Evolutionary conservation across 2,888 invertebrate genomes (phyloP), one percentile per base, ranked within the genome.

Genomic region (Sphecodes monilicornis): DNA sequence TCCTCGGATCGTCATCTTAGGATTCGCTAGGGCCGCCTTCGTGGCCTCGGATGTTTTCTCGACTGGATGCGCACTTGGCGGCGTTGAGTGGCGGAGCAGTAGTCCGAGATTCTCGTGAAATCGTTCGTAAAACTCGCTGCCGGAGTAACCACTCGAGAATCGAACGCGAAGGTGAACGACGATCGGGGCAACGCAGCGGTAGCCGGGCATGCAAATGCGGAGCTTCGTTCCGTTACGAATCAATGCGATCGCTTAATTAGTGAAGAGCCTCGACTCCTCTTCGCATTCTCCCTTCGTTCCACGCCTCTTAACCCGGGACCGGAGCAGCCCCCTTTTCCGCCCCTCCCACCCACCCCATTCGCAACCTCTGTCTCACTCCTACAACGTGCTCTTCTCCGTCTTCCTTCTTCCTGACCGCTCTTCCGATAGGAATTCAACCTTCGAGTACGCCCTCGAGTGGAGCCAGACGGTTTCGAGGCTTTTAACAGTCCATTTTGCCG

Each of bases 211-310:
- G 89, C 90, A 90, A 90, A 90, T 90, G 86, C 83, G 78, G 46
- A 72, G 85, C 82, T 83, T 79, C 84, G 79, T 85, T 84, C 86
- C 78, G 89, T 89, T 88, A 87, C 88, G 85, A 90, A 91, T 89
- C 88, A 88, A 90, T 87, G 85, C 86, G 87, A 91, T 91, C 90
- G 86, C 91, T 91, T 91, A 90, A 91, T 91, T 91, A 91, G 86
- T 90, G 83, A 85, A 86, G 87, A 90, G 76, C 85, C 36, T 76
- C 64, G 76, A 50, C 70, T 84, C 85, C 84, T 82, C 83, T 70
- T 78, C 82, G 74, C 71, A 46, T 82, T 77, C 84, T 76, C 82
- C 66, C 76, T 79, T 77, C 82, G 71, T 73, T 81, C 73, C 77
- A 39, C 76, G 68, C 43, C 74, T 78, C 83, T 85, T 81, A 84